These are phyloP conservation scores for Chiridota heheva DNA, from an alignment of 35 echinoderm and acorn worm species.

Conservation along the genomic window DNA sequence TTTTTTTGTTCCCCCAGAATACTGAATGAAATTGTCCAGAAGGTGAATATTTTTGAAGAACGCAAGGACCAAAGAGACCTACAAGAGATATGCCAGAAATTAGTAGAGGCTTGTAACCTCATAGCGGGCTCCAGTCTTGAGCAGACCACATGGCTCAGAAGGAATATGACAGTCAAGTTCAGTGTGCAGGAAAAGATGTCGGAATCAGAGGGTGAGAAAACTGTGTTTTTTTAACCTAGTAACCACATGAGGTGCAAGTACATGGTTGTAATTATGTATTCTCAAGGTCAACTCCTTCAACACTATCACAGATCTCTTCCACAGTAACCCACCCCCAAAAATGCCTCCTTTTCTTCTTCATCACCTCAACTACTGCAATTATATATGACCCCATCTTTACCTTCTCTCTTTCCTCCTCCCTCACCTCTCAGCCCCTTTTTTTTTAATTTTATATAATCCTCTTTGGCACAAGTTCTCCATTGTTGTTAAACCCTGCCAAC, in stretches of 20 bases:
- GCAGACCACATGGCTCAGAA: conserved; percentile 91
- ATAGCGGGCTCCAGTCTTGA: conserved; percentile 95
- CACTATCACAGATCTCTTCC: too few relatives aligned
- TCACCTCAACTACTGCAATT: too few relatives aligned
- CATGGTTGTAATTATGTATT: not conserved
- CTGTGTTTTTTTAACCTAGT: not conserved
- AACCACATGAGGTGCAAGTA: not conserved
- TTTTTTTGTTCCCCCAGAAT: too few relatives aligned
- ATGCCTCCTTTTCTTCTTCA: too few relatives aligned
- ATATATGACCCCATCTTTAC: too few relatives aligned
- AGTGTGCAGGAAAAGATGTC: conserved; percentile 57
- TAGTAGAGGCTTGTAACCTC: conserved; percentile 80
- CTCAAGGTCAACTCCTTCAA: too few relatives aligned
- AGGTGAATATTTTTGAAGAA: conserved; percentile 74
- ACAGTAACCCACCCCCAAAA: too few relatives aligned
- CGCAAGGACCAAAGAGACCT: conserved; percentile 78
- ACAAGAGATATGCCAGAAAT: conserved; percentile 83
- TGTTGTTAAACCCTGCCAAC: too few relatives aligned
- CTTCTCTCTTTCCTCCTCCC: too few relatives aligned
- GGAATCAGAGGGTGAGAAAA: conserved; percentile 58
- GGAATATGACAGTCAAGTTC: conserved; percentile 86
- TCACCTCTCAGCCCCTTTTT: too few relatives aligned
- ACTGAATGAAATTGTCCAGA: conserved; percentile 80
- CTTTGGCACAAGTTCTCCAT: too few relatives aligned
- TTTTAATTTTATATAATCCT: too few relatives aligned